These are phyloP conservation scores for Drosophila subobscura DNA, from an alignment of 1,140 invertebrate genomes.

Conservation along the genomic window DNA sequence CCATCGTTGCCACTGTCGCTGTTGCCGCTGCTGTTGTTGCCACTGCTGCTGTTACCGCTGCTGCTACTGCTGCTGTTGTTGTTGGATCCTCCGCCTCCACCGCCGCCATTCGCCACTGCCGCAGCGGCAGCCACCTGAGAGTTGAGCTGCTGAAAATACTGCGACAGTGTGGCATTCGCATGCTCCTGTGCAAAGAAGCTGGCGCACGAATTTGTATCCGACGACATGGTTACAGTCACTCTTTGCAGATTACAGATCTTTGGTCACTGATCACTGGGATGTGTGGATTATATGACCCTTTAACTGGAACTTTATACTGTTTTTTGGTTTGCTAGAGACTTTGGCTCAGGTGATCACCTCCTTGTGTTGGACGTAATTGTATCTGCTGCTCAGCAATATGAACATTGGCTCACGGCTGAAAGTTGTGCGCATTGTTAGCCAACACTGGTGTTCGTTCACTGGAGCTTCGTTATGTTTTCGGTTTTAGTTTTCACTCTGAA, in stretches of 20 bases:
- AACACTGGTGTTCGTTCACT: constrained; percentile 25
- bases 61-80: constrained; percentile 25
- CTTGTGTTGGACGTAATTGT: constrained; percentile 67
- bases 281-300: neutral
- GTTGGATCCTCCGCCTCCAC: constrained; percentile 21
- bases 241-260: constrained; percentile 30
- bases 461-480: constrained; percentile 5
- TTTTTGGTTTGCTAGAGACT: too few species aligned
- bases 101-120: constrained; percentile 36
- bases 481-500: constrained; percentile 26
- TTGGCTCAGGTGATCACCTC: constrained; percentile 62
- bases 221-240: constrained; percentile 58
- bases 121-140: constrained; percentile 62
- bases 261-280: constrained; percentile 33
- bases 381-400: constrained; percentile 61
- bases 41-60: constrained; percentile 25
- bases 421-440: constrained; percentile 68
- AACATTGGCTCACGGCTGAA: constrained; percentile 52
- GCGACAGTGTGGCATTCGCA: constrained; percentile 69
- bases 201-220: constrained; percentile 72
- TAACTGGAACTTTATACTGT: neutral
- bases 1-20: constrained; percentile 61
- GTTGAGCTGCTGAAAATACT: constrained; percentile 80
- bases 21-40: constrained; percentile 44
- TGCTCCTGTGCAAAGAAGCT: constrained; percentile 79